Percentiles rank a stretch among this genome's conserved stretches.
These are phyloP conservation scores for Geotrypetes seraphini DNA, from an alignment of 2,797 vertebrate genomes.

Conservation along the genomic window DNA sequence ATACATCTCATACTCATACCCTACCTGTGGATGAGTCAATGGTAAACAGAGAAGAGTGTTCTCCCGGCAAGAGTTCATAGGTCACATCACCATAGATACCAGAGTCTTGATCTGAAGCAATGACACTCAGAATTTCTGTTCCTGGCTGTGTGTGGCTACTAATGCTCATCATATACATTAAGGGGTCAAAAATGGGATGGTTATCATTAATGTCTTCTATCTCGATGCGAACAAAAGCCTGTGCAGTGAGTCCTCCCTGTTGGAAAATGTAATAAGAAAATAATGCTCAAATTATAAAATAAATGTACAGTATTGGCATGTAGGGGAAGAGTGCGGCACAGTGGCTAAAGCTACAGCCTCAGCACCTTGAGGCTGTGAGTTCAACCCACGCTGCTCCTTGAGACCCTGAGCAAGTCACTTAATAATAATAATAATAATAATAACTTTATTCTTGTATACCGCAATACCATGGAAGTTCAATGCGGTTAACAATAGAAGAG, in stretches of 20 bases:
- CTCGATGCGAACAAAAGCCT: slow-evolving; percentile 79
- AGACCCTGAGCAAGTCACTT: no score
- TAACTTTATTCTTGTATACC: no score
- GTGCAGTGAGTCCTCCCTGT: slow-evolving; percentile 81
- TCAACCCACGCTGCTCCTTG: no score
- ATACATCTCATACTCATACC: no score
- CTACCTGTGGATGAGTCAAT: slow-evolving; percentile 77
- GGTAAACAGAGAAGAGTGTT: slow-evolving; percentile 65
- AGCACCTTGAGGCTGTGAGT: no score
- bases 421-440: no score
- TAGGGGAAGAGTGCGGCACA: no score
- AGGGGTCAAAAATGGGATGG: slow-evolving; percentile 71
- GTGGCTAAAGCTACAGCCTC: no score
- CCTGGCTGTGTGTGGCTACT: slow-evolving; percentile 70
- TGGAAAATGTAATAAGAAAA: slow-evolving; percentile 5
- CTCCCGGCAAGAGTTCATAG: slow-evolving; percentile 66
- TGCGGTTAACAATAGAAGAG: no score
- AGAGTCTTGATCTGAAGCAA: slow-evolving; percentile 74
- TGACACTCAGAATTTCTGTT: slow-evolving; percentile 66
- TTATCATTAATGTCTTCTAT: slow-evolving; percentile 86
- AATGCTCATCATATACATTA: slow-evolving; percentile 64
- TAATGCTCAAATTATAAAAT: no score
- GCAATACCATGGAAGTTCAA: no score
- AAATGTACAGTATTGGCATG: no score
- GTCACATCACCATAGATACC: slow-evolving; percentile 64